phyloP scores from a whole-genome alignment of 2,113 vertebrate species.

The Desmodus rotundus region DNA sequence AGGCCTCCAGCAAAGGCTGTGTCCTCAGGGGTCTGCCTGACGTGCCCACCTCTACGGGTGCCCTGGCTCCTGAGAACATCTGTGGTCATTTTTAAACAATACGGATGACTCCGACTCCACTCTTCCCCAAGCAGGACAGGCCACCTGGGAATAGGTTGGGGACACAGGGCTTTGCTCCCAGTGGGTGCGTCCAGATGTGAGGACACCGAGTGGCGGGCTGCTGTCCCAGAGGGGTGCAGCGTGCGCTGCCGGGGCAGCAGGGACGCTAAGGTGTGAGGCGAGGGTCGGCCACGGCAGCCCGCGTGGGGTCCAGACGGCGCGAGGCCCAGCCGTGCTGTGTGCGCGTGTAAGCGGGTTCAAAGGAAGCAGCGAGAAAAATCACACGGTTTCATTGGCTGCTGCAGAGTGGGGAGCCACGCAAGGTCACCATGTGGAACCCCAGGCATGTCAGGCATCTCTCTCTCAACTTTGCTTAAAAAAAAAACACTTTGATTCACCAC shows the following conservation, averaged over 20 bases:
- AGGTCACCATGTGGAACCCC: slow-evolving; percentile 23
- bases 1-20: not conserved
- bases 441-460: slow-evolving; percentile 28
- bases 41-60: not conserved
- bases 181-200: fast-evolving
- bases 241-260: not conserved
- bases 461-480: slow-evolving; percentile 51
- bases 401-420: slow-evolving; percentile 37
- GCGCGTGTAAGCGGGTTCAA: slow-evolving; percentile 5
- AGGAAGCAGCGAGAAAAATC: slow-evolving; percentile 15
- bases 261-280: not conserved
- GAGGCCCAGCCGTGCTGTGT: not conserved
- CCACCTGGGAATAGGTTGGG: not conserved
- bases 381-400: not conserved
- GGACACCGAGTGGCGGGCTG: not conserved
- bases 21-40: not conserved
- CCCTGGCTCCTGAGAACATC: not conserved
- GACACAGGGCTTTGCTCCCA: not conserved
- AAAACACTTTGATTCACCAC: slow-evolving; percentile 31
- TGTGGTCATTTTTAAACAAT: not conserved
- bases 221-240: not conserved
- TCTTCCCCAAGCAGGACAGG: not conserved
- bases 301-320: not conserved
- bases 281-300: not conserved
- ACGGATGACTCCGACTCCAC: not conserved